Conservation (phyloP, 2,113 vertebrate species). For the Capreolus pygargus region DNA sequence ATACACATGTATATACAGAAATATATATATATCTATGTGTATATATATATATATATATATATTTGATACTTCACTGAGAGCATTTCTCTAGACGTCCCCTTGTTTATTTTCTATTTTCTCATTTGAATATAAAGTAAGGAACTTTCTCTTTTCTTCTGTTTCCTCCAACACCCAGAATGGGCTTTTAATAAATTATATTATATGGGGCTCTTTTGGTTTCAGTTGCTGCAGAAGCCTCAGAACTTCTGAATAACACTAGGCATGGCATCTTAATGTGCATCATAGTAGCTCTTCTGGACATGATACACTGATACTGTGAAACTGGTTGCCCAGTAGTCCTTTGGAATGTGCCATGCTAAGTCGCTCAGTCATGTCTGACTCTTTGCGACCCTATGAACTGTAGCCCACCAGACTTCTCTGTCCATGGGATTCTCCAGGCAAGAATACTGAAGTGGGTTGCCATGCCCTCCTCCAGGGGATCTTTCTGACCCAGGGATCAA, state of each 20-base stretch:
- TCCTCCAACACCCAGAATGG: background rate
- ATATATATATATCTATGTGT: background rate
- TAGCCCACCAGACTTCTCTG: background rate
- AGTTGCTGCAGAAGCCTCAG: background rate
- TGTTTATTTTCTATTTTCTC: background rate
- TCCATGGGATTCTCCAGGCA: background rate
- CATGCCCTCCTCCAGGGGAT: background rate
- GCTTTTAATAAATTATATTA: background rate
- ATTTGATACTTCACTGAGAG: background rate
- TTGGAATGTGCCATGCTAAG: background rate
- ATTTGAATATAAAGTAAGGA: background rate
- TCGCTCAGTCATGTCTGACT: accelerated
- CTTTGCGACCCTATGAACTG: background rate
- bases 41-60: too few species aligned
- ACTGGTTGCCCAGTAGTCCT: background rate
- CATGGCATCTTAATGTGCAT: too few species aligned
- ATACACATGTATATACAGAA: background rate
- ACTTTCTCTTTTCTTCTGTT: background rate
- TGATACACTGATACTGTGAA: background rate
- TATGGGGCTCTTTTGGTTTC: background rate
- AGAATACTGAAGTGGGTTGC: background rate
- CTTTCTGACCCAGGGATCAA: accelerated
- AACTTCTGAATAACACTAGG: background rate
- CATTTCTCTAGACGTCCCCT: background rate
- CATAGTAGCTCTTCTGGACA: background rate